phyloP scores from a whole-genome alignment of 2,888 invertebrate genomes.

The Pycnomerus fuliginosus region DNA sequence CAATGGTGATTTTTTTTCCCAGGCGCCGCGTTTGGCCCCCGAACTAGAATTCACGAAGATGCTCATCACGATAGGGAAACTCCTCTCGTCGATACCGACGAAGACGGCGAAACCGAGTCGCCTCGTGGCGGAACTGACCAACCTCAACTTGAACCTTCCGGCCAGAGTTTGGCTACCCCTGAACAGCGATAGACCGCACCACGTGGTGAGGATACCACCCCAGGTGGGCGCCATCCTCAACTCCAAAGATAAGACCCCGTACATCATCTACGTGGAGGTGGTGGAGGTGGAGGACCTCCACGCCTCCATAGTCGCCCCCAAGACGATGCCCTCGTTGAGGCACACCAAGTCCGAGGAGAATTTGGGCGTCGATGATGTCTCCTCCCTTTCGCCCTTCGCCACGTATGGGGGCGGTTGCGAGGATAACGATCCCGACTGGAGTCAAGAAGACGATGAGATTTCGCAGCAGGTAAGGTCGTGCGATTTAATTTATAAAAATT shows the following conservation, averaged over 20 bases:
- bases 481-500: no score
- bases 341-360: constrained; percentile 96
- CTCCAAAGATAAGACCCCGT: constrained; percentile 98
- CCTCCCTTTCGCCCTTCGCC: constrained; percentile 54
- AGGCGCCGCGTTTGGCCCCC: constrained; percentile 80
- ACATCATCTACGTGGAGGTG: constrained; percentile 97
- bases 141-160: constrained; percentile 94
- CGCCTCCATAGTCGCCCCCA: constrained; percentile 85
- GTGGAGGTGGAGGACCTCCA: constrained; percentile 82
- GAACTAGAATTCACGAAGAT: constrained; percentile 85
- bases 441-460: constrained; percentile 94
- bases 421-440: constrained; percentile 76
- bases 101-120: constrained; percentile 92
- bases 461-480: constrained; percentile 74
- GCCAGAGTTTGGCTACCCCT: constrained; percentile 98
- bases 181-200: constrained; percentile 80
- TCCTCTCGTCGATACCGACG: constrained; percentile 76
- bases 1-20: no score
- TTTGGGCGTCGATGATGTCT: constrained; percentile 55
- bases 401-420: constrained; percentile 58
- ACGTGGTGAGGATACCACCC: constrained; percentile 94
- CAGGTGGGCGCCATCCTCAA: constrained; percentile 97
- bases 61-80: constrained; percentile 83
- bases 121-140: constrained; percentile 87
- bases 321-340: constrained; percentile 80